A percentile compares a stretch with the other conserved stretches of the same genome.
Conservation (phyloP, 2,113 vertebrate species). For the Pyxicephalus adspersus region DNA sequence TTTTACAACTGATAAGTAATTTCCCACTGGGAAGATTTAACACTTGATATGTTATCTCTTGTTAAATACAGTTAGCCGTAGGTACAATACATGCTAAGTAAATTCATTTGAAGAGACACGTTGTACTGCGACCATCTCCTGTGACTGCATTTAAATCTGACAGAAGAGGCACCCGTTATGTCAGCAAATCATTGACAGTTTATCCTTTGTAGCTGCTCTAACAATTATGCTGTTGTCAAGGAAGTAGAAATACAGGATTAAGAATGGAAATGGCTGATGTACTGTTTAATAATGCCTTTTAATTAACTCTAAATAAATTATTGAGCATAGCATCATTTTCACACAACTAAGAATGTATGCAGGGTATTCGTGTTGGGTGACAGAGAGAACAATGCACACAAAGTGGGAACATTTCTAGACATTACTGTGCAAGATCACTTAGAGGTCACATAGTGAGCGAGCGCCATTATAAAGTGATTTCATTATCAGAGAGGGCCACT, state of each 20-base stretch:
- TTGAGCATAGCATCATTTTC: slow-evolving; percentile 44
- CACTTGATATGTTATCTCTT: slow-evolving; percentile 32
- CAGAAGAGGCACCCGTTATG: slow-evolving; percentile 3
- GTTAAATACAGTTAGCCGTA: slow-evolving; percentile 38
- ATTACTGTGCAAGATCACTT: neutral
- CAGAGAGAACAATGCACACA: neutral
- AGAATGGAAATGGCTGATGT: slow-evolving; percentile 9
- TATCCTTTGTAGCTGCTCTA: slow-evolving; percentile 34
- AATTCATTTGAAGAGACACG: neutral
- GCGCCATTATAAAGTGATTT: slow-evolving; percentile 15
- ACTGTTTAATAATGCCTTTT: slow-evolving; percentile 48
- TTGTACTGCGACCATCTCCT: slow-evolving; percentile 3
- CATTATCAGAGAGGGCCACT: neutral
- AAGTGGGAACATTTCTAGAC: slow-evolving; percentile 3
- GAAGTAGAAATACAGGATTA: slow-evolving; percentile 19
- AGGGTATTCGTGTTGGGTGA: neutral
- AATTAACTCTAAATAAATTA: slow-evolving; percentile 55
- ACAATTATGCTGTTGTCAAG: slow-evolving; percentile 31
- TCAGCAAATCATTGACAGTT: slow-evolving; percentile 31
- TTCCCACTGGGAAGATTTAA: slow-evolving; percentile 28
- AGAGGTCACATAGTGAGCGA: slow-evolving; percentile 14
- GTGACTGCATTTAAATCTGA: slow-evolving; percentile 23
- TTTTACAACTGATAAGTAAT: slow-evolving; percentile 44
- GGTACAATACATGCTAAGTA: slow-evolving; percentile 1
- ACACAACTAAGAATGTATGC: slow-evolving; percentile 7